Conservation (phyloP, 2,113 vertebrate genomes). For the Tenrec ecaudatus region DNA sequence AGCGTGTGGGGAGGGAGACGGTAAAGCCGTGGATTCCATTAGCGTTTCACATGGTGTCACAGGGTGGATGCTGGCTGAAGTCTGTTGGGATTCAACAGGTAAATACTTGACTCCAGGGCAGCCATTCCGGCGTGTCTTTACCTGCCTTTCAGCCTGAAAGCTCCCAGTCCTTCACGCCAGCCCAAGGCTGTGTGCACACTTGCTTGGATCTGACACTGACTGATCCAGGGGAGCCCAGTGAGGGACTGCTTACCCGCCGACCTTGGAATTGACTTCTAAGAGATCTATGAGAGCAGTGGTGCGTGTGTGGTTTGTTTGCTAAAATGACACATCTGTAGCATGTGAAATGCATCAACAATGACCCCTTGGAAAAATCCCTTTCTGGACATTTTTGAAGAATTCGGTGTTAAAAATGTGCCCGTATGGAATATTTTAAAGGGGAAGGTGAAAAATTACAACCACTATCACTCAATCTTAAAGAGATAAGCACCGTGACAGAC, state of each 20-base stretch:
- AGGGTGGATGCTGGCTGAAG: slow-evolving; percentile 77
- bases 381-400: not conserved
- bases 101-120: slow-evolving; percentile 82
- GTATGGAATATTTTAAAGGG: not conserved
- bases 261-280: slow-evolving; percentile 56
- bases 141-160: slow-evolving; percentile 80
- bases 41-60: slow-evolving; percentile 76
- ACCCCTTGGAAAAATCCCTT: not conserved
- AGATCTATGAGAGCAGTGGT: not conserved
- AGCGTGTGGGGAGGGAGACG: slow-evolving; percentile 30
- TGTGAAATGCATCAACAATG: not conserved
- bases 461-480: not conserved
- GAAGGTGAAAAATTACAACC: not conserved
- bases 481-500: not conserved
- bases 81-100: slow-evolving; percentile 81
- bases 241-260: slow-evolving; percentile 55
- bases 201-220: slow-evolving; percentile 68
- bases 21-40: slow-evolving; percentile 76
- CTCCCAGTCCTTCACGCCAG: slow-evolving; percentile 73
- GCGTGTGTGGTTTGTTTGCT: slow-evolving; percentile 58
- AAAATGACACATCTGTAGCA: not conserved
- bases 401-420: not conserved
- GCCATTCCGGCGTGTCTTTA: slow-evolving; percentile 80
- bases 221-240: not conserved
- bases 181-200: slow-evolving; percentile 60